Evolutionary conservation across 2,888 invertebrate genomes (phyloP), one percentile per base, ranked within the genome.

Genomic region (Helobdella robusta): DNA sequence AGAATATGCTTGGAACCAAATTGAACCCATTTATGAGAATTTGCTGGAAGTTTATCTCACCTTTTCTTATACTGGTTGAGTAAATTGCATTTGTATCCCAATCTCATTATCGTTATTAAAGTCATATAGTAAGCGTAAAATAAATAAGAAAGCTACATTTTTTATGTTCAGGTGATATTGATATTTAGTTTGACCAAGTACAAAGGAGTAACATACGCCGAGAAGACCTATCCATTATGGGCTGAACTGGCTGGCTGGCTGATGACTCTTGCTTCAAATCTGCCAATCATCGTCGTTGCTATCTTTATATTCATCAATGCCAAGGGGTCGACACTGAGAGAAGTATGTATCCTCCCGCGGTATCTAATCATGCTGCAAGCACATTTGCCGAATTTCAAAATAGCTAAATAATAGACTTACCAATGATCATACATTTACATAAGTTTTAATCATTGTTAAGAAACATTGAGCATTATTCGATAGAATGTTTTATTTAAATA

Each of bases 51-150:
- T 71, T 52, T 50, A 66, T 75, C 8, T 73, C 74, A 48, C 75
- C 75, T 3, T 15, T 68, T 4, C 62, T 73, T 48, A 73, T 74
- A 44, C 30, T 72, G 61, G 75, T 75, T 69, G 68, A 72, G 1
- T 34, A 28, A 34, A n/a, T n/a, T n/a, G n/a, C n/a, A n/a, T n/a
- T n/a, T n/a, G n/a, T n/a, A n/a, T n/a, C n/a, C n/a, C n/a, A n/a
- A n/a, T n/a, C n/a, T n/a, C n/a, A n/a, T n/a, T n/a, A n/a, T n/a
- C n/a, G n/a, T n/a, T n/a, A n/a, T n/a, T n/a, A n/a, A n/a, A n/a
- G n/a, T n/a, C n/a, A n/a, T n/a, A n/a, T n/a, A n/a, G n/a, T n/a
- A n/a, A n/a, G n/a, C 23, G 15, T 25, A 60, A 44, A 20, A 18
- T 23, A 15, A 44, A 25, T 20, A 25, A 25, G 28, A 20, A 2